Conservation (phyloP, 2,113 vertebrate species). For the Gymnogyps californianus region DNA sequence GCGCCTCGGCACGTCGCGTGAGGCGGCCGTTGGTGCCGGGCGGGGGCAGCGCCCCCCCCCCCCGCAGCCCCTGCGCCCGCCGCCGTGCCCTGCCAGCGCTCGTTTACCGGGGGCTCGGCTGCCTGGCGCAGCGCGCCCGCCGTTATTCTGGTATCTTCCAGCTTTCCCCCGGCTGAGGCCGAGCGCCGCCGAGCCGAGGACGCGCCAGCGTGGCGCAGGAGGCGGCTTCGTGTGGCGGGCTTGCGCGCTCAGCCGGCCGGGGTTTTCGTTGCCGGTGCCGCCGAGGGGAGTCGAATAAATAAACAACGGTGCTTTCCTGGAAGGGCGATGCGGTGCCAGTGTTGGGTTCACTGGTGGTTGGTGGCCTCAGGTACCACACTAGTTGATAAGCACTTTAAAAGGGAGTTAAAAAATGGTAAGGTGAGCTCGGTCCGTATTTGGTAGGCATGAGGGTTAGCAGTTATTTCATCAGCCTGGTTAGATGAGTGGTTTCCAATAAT, state of each 20-base stretch:
- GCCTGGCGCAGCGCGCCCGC: no score
- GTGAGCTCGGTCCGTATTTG: neutral
- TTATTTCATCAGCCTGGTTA: neutral
- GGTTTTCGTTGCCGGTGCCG: no score
- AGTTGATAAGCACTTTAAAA: neutral
- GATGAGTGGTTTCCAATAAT: accelerated
- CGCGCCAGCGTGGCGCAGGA: neutral
- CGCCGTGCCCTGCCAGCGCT: neutral
- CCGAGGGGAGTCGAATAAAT: no score
- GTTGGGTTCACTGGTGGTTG: accelerated
- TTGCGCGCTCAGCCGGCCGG: neutral
- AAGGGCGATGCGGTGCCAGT: no score
- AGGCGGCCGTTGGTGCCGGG: neutral
- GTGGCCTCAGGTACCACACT: neutral
- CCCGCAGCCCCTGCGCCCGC: neutral
- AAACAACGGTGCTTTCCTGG: neutral
- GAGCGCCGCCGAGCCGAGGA: neutral
- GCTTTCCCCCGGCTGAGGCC: neutral
- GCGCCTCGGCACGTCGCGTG: neutral
- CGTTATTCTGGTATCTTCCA: neutral
- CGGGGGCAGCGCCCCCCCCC: neutral
- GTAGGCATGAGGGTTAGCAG: neutral
- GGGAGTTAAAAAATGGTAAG: neutral
- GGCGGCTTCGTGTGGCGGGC: neutral
- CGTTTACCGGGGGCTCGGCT: neutral